Conservation (phyloP, 2,888 invertebrate genomes). For the Clivina fossor region DNA sequence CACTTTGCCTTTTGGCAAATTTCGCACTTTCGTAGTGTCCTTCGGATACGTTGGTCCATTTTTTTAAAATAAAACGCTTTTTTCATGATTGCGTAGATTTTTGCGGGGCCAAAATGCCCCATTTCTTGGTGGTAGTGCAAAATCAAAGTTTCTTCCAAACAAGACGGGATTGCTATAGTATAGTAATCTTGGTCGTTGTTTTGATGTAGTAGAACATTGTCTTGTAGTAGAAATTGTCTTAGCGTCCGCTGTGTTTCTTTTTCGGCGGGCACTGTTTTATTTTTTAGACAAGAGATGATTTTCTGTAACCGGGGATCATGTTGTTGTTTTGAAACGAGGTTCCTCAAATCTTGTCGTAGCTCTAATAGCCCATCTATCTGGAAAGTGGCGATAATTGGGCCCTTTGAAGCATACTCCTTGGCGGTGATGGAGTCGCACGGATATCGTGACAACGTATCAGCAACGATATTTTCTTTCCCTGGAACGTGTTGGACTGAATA, state of each 20-base stretch:
- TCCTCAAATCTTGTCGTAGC: neutral
- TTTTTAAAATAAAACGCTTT: neutral
- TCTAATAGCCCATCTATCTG: neutral
- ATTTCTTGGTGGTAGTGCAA: constrained; percentile 9
- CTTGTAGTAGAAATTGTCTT: neutral
- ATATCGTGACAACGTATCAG: constrained; percentile 43
- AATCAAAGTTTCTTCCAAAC: neutral
- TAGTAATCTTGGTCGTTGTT: neutral
- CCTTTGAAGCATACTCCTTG: too few relatives aligned
- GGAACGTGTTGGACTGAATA: constrained; percentile 39
- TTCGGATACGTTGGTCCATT: neutral
- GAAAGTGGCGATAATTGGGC: neutral
- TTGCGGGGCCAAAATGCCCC: constrained; percentile 28
- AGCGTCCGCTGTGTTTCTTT: neutral
- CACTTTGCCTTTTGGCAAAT: constrained; percentile 27
- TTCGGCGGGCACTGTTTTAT: neutral
- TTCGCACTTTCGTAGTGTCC: constrained; percentile 12
- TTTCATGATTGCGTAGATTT: neutral
- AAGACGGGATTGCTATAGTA: constrained; percentile 1
- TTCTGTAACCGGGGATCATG: neutral
- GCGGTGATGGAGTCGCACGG: too few relatives aligned
- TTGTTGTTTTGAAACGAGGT: neutral
- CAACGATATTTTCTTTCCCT: constrained; percentile 41
- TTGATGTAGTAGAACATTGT: neutral
- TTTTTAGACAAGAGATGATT: too few relatives aligned